phyloP scores from a whole-genome alignment of 1,140 invertebrate genomes.

The Drosophila guanche region DNA sequence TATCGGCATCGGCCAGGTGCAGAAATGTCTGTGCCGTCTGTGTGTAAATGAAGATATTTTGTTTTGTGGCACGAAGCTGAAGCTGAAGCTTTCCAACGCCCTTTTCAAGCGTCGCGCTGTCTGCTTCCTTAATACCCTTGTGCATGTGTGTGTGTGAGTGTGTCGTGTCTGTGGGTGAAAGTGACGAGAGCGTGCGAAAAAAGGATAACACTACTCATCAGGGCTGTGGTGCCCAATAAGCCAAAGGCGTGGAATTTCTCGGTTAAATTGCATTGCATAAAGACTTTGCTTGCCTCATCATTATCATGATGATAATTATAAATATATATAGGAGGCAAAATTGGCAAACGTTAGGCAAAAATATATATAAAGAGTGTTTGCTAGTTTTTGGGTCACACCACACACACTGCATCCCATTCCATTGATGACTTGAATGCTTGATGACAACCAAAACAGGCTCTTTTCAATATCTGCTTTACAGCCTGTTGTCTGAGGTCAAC shows the following conservation, averaged over 20 bases:
- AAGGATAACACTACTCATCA: slow-evolving; percentile 58
- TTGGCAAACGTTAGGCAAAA: slow-evolving; percentile 2
- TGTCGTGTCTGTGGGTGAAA: slow-evolving; percentile 57
- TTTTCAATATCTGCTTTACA: slow-evolving; percentile 37
- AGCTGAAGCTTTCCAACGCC: slow-evolving; percentile 54
- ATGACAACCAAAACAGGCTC: slow-evolving; percentile 41
- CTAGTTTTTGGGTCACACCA: neutral
- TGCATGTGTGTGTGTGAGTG: slow-evolving; percentile 15
- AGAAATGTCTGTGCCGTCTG: neutral
- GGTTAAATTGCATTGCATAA: slow-evolving; percentile 46
- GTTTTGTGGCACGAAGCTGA: neutral
- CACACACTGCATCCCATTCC: slow-evolving; percentile 18
- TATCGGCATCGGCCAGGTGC: slow-evolving; percentile 9
- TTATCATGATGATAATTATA: slow-evolving; percentile 38
- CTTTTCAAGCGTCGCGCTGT: slow-evolving; percentile 76
- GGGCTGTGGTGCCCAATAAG: neutral
- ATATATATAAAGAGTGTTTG: slow-evolving; percentile 3
- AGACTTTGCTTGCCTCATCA: slow-evolving; percentile 42
- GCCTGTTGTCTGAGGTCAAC: slow-evolving; percentile 72
- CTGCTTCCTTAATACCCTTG: slow-evolving; percentile 55
- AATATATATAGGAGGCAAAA: slow-evolving; percentile 36
- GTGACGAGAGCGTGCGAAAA: slow-evolving; percentile 65
- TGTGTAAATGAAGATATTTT: too few species aligned
- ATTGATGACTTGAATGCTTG: slow-evolving; percentile 28
- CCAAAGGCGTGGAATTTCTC: too few species aligned